A percentile compares a stretch with the other conserved stretches of the same genome.
These are phyloP conservation scores for Drosophila robusta DNA, from an alignment of 2,888 invertebrate species.

Conservation along the genomic window DNA sequence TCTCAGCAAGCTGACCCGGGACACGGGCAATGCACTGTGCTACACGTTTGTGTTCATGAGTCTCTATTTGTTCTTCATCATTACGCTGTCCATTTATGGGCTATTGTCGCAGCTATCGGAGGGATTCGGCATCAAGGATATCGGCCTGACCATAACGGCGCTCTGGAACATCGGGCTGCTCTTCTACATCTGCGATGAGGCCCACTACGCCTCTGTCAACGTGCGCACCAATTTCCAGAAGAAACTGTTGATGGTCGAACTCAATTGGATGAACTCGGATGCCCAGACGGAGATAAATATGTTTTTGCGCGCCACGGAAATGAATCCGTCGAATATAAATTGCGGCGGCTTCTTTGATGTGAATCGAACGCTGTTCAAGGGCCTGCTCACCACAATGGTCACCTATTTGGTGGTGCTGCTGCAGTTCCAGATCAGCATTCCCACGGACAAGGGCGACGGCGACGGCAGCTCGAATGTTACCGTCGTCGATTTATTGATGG, in stretches of 20 bases:
- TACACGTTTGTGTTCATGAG: constrained; percentile 89
- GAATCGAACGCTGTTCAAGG: constrained; percentile 90
- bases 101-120: constrained; percentile 90
- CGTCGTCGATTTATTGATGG: constrained; percentile 61
- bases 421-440: constrained; percentile 92
- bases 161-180: constrained; percentile 88
- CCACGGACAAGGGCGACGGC: constrained; percentile 85
- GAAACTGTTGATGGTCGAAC: constrained; percentile 89
- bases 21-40: constrained; percentile 89
- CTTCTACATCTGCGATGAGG: constrained; percentile 91
- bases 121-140: constrained; percentile 90
- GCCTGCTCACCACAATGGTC: constrained; percentile 91
- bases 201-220: constrained; percentile 90
- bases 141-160: constrained; percentile 89
- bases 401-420: constrained; percentile 90
- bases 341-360: constrained; percentile 91
- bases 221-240: constrained; percentile 91
- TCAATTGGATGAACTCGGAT: constrained; percentile 91
- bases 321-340: constrained; percentile 91
- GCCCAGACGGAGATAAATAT: constrained; percentile 91
- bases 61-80: constrained; percentile 90
- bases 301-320: constrained; percentile 91
- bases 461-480: constrained; percentile 60
- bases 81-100: constrained; percentile 91
- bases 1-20: constrained; percentile 88